Percentiles rank a stretch among this genome's conserved stretches.
phyloP scores from a whole-genome alignment of 2,113 vertebrate species.

The Galemys pyrenaicus region DNA sequence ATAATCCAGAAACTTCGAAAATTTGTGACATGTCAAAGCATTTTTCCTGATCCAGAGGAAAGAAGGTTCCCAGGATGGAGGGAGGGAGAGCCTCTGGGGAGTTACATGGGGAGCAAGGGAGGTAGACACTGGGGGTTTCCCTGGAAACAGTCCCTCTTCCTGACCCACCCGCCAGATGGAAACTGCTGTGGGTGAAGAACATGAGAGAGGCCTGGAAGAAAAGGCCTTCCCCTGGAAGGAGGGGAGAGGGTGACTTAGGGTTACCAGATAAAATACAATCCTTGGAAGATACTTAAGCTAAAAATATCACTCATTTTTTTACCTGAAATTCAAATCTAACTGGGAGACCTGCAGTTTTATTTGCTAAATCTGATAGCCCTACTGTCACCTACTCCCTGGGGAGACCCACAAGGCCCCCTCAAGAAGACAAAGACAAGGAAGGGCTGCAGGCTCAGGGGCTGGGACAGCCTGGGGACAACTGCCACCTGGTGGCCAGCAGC shows the following conservation, averaged over 20 bases:
- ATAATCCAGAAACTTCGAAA: background rate
- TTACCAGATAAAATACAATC: background rate
- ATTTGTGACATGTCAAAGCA: background rate
- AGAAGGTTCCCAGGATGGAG: background rate
- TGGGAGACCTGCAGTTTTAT: background rate
- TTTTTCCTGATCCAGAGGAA: background rate
- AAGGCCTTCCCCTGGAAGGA: no score
- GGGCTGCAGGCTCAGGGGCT: background rate
- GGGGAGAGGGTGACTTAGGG: background rate
- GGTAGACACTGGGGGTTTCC: background rate
- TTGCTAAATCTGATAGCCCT: background rate
- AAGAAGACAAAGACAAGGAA: background rate
- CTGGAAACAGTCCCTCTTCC: background rate
- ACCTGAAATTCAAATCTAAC: background rate
- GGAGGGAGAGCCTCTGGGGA: background rate
- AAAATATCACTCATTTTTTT: background rate
- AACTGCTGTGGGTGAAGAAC: background rate
- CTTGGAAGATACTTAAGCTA: background rate
- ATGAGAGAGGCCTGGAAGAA: background rate
- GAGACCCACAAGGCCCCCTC: background rate
- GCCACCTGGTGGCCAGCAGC: background rate
- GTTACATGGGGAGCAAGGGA: background rate
- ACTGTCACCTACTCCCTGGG: background rate
- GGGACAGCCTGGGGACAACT: background rate
- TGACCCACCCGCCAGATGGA: rapidly evolving